Base-by-base conservation (phyloP, 2,113 vertebrate genomes). In the Loxodonta africana region DNA sequence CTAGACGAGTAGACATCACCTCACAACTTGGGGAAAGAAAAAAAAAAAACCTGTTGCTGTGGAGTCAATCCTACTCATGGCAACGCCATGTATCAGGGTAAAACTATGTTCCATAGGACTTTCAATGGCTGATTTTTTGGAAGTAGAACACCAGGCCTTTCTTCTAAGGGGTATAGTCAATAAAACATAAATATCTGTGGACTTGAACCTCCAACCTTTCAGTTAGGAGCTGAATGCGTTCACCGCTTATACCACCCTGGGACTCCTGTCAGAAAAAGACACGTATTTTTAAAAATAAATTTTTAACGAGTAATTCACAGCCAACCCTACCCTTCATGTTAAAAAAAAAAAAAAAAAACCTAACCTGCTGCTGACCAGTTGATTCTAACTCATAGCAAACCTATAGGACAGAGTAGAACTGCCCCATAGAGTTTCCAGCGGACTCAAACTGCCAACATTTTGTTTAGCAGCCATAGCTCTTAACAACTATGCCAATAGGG, bases 271-370 rank as follows among this genome's bases (percentile, higher is more conserved):
- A 25, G 77, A 92, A 94, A 94, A 37, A 92, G 25, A 81, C 74
- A 2, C 4, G 5, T 41, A 51, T 95, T 83, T 87, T 20, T 0
- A 60, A 95, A 94, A 83, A 63, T 44, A 15, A 53, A 63, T 69
- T 48, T 8, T 69, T 93, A 69, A 33, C 78, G 17, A 89, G 60
- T 83, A 93, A 51, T 96, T 11, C 30, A 91, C 48, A 78, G 65
- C 21, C 82, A 62, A 28, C 2, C 26, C 57, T 83, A 88, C 7
- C 83, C 20, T 85, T 82, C 85, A 63, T 25, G 25, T 41, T 85
- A 37, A 37, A 37, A 37, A 37, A 37, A 37, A 37, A 37, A 37
- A 37, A 37, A 37, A 37, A 37, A 37, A 37, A 37, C 37, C 37
- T 37, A 37, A 37, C 37, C 37, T 37, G 37, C 37, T 37, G 37